phyloP scores from a whole-genome alignment of 2,888 invertebrate genomes.

The Dendrolimus houi region DNA sequence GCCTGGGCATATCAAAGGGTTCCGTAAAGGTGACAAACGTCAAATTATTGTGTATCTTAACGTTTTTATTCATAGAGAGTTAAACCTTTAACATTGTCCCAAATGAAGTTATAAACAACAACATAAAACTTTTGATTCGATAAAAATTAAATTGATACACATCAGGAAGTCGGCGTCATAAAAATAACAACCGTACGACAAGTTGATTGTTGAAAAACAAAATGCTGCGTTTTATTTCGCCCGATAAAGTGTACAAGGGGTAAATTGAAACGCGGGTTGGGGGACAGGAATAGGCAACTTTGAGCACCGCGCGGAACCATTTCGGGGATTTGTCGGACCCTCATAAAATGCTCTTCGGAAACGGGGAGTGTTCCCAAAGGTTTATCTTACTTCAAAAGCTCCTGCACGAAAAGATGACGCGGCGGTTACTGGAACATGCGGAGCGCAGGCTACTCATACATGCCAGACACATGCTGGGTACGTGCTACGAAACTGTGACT shows the following conservation, averaged over 20 bases:
- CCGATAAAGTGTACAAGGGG: constrained; percentile 39
- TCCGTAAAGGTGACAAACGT: too few species aligned
- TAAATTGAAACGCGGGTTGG: constrained; percentile 57
- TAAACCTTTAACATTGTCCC: too few species aligned
- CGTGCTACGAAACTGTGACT: not conserved
- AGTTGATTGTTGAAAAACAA: constrained; percentile 40
- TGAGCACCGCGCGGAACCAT: constrained; percentile 37
- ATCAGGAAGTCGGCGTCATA: constrained; percentile 19
- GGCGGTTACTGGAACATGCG: constrained; percentile 20
- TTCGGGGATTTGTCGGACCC: constrained; percentile 53
- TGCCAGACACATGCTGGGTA: not conserved
- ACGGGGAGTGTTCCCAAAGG: constrained; percentile 28
- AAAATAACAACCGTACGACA: constrained; percentile 39
- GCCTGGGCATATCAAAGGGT: too few species aligned
- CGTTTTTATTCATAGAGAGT: too few species aligned
- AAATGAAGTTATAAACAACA: too few species aligned
- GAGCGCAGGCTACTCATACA: too few species aligned
- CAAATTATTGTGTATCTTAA: too few species aligned
- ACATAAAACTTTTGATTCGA: not conserved
- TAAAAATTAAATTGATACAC: not conserved
- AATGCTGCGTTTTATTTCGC: constrained; percentile 41
- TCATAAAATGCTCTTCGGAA: constrained; percentile 52
- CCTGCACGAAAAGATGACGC: constrained; percentile 33
- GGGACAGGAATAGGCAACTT: constrained; percentile 42
- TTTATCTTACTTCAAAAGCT: constrained; percentile 50